These are phyloP conservation scores for Zingel zingel DNA, from an alignment of 2,113 vertebrate species.

Conservation along the genomic window DNA sequence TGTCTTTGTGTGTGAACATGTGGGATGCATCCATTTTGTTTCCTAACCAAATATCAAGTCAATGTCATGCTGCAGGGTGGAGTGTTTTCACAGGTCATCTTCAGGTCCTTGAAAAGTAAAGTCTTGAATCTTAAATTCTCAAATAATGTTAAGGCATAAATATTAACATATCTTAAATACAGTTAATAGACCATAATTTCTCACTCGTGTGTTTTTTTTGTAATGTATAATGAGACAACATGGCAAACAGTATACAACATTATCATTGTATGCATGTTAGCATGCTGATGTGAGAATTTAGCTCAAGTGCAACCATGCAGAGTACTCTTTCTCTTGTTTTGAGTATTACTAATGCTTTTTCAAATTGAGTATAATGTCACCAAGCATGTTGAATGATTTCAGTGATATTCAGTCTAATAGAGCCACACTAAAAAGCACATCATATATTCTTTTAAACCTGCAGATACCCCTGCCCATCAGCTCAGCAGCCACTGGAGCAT, in stretches of 20 bases:
- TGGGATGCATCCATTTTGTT: constrained; percentile 21
- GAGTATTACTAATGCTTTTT: constrained; percentile 4
- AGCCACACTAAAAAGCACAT: neutral
- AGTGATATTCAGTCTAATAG: neutral
- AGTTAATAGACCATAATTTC: neutral
- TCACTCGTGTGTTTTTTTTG: neutral
- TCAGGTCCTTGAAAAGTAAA: constrained; percentile 16
- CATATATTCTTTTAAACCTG: neutral
- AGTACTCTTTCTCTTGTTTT: neutral
- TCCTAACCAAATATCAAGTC: constrained; percentile 42
- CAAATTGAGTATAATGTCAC: neutral
- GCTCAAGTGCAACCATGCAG: neutral
- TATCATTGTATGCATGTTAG: neutral
- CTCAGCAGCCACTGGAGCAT: neutral
- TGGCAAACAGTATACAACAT: neutral
- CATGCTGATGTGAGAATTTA: neutral
- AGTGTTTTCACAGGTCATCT: constrained; percentile 11
- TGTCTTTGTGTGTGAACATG: constrained; percentile 43
- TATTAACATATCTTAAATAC: neutral
- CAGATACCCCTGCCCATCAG: neutral
- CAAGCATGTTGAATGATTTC: neutral
- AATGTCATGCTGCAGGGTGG: constrained; percentile 13
- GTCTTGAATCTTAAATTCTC: neutral
- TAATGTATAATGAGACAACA: neutral
- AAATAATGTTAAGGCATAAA: neutral